phyloP scores from a whole-genome alignment of 2,888 invertebrate species.

The Catocala fraxini region DNA sequence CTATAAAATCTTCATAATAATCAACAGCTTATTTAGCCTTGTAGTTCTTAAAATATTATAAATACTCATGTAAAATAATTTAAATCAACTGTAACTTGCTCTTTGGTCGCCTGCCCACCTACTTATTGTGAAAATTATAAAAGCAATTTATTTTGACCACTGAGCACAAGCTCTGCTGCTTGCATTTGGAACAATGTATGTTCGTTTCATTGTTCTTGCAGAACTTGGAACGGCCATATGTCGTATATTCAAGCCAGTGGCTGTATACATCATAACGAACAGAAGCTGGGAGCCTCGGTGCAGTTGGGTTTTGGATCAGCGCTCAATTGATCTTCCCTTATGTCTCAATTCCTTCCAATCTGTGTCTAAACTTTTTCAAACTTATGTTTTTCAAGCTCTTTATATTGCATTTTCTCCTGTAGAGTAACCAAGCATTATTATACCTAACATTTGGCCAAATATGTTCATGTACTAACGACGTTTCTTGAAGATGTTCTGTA shows the following conservation, averaged over 20 bases:
- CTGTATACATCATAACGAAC: neutral
- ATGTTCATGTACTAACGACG: no score
- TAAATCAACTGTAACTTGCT: neutral
- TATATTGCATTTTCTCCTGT: neutral
- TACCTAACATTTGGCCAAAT: no score
- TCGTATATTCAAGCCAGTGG: neutral
- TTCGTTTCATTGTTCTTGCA: neutral
- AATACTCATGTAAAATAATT: neutral
- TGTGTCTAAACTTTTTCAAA: neutral
- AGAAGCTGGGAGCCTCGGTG: neutral
- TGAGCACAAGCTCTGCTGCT: neutral
- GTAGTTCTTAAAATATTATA: neutral
- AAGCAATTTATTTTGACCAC: neutral
- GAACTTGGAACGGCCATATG: neutral
- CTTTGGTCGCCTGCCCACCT: neutral
- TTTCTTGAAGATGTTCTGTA: neutral
- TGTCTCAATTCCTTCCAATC: neutral
- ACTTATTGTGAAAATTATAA: neutral
- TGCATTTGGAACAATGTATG: neutral
- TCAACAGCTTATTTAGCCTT: neutral
- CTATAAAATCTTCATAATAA: neutral
- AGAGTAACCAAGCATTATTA: neutral
- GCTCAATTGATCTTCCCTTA: no score
- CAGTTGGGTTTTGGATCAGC: neutral
- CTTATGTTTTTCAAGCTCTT: neutral